phyloP scores from a whole-genome alignment of 2,797 vertebrate species.

The Nothura maculosa region DNA sequence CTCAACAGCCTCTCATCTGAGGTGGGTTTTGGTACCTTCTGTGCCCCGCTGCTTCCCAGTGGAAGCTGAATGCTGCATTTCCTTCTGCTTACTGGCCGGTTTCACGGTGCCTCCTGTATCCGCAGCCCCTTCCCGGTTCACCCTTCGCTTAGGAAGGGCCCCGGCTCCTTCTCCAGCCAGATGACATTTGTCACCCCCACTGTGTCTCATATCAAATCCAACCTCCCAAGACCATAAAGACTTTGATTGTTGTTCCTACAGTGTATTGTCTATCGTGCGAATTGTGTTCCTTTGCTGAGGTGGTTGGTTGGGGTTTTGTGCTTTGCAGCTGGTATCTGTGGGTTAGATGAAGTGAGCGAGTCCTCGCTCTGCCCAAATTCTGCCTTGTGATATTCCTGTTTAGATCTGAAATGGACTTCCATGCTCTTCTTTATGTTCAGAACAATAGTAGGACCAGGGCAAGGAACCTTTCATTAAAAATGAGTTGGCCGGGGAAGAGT shows the following conservation, averaged over 20 bases:
- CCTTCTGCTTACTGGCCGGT: background rate
- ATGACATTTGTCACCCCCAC: fast-evolving
- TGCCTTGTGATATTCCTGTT: background rate
- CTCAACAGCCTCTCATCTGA: background rate
- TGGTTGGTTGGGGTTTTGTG: background rate
- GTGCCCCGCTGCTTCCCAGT: background rate
- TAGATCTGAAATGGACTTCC: background rate
- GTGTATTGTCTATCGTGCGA: background rate
- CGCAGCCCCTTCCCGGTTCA: background rate
- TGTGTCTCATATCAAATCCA: background rate
- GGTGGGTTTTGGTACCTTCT: background rate
- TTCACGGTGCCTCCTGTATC: background rate
- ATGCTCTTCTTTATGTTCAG: background rate
- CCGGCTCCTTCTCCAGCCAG: background rate
- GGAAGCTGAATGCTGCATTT: background rate
- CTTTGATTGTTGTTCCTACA: background rate
- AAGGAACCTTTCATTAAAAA: background rate
- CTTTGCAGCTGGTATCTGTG: background rate
- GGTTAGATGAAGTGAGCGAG: background rate
- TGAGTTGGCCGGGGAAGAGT: background rate
- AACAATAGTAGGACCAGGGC: background rate
- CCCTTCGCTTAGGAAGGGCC: background rate
- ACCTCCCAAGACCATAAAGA: background rate
- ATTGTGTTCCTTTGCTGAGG: background rate
- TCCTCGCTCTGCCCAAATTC: background rate